Evolutionary conservation across 2,888 invertebrate genomes (phyloP).

Genomic region (Leptinotarsa rubiginosa): DNA sequence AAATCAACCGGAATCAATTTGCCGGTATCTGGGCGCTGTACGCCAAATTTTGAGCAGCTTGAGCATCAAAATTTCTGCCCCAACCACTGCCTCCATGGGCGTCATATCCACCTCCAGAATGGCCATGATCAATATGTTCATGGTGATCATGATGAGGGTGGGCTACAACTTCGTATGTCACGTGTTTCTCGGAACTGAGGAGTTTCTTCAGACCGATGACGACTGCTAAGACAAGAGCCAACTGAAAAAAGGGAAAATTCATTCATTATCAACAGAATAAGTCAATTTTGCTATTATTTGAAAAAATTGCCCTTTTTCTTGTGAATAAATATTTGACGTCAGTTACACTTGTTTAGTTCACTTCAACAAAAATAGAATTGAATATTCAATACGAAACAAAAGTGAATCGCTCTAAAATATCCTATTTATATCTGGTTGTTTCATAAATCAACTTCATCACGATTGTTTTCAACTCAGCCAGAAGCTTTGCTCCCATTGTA

Average conservation of each 20-base stretch:
- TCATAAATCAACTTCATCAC: too few species aligned
- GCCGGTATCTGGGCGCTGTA: constrained; percentile 72
- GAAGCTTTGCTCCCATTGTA: too few species aligned
- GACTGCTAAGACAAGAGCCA: constrained; percentile 82
- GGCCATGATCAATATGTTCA: constrained; percentile 66
- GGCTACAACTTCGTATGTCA: constrained; percentile 82
- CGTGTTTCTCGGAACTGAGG: constrained; percentile 79
- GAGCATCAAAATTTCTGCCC: constrained; percentile 69
- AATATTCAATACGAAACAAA: too few species aligned
- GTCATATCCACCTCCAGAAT: constrained; percentile 58
- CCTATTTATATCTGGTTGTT: too few species aligned
- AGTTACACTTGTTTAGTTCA: too few species aligned
- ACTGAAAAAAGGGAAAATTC: constrained; percentile 60
- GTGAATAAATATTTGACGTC: too few species aligned
- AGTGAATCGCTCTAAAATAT: too few species aligned
- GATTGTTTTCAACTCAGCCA: too few species aligned
- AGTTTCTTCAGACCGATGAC: constrained; percentile 87
- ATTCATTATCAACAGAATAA: background rate
- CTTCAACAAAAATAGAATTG: too few species aligned
- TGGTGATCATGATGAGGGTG: constrained; percentile 76
- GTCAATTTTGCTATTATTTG: background rate
- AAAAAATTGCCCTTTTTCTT: too few species aligned
- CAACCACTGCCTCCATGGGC: constrained; percentile 68
- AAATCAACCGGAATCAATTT: constrained; percentile 46
- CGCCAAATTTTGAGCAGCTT: constrained; percentile 72